Percentiles rank a stretch among this genome's conserved stretches.
Conservation (phyloP, 2,797 vertebrate species). For the Nasua narica region DNA sequence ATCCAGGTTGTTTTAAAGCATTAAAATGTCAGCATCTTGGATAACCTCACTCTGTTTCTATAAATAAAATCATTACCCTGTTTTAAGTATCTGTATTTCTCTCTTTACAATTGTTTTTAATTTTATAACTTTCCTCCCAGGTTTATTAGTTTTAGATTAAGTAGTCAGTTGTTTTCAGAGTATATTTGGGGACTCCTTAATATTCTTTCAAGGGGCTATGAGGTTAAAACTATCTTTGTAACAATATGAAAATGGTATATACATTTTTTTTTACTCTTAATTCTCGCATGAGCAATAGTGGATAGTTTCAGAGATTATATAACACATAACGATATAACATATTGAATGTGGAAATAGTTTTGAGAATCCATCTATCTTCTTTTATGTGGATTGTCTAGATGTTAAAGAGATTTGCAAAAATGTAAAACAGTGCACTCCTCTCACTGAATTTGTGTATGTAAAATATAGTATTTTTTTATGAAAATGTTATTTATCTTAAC, state of each 20-base stretch:
- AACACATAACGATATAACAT: not conserved
- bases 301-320: not conserved
- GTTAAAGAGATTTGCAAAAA: conserved; percentile 14
- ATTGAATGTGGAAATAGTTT: not conserved
- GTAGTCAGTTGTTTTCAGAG: not conserved
- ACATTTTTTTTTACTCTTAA: not conserved
- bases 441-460: not conserved
- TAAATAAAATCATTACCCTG: not conserved
- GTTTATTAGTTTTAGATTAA: not conserved
- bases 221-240: conserved; percentile 14
- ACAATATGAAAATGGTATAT: not conserved
- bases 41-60: not conserved
- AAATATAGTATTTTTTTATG: not conserved
- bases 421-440: not conserved
- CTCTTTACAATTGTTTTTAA: conserved; percentile 23
- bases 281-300: not conserved
- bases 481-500: not conserved
- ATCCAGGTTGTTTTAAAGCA: not conserved
- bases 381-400: not conserved
- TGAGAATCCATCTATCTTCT: not conserved
- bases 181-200: not conserved
- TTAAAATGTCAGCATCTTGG: not conserved
- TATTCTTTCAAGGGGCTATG: not conserved
- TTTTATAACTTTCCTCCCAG: not conserved
- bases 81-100: not conserved